Evolutionary conservation across 2,113 vertebrate species (phyloP).

Genomic region (Craseonycteris thonglongyai): DNA sequence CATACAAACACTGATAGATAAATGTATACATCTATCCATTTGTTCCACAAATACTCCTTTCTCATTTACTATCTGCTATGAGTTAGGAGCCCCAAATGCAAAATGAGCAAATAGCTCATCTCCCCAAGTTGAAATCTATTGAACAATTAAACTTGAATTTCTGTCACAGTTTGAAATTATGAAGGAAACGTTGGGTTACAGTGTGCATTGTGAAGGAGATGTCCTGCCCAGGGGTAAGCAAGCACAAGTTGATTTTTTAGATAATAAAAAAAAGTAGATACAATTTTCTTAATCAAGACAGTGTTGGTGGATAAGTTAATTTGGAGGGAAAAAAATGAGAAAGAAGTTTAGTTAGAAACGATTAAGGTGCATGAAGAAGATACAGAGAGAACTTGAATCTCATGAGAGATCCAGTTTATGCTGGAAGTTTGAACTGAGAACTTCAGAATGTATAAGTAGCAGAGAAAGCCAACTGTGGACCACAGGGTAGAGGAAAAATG

Average conservation of each 20-base stretch:
- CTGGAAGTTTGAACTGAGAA: not conserved
- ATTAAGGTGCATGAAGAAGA: not conserved
- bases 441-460: not conserved
- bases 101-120: not conserved
- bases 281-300: not conserved
- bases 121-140: not conserved
- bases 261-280: not conserved
- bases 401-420: not conserved
- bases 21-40: not conserved
- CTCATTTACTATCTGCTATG: not conserved
- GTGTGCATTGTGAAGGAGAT: not conserved
- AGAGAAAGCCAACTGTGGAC: not conserved
- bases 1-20: not conserved
- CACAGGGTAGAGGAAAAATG: not conserved
- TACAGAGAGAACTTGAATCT: not conserved
- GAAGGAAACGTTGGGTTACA: not conserved
- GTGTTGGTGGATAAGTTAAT: not conserved
- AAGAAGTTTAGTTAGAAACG: not conserved
- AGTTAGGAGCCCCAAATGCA: not conserved
- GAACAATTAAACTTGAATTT: not conserved
- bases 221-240: not conserved
- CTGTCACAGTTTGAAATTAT: not conserved
- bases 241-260: not conserved
- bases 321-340: not conserved
- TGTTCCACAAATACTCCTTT: not conserved